Evolutionary conservation across 2,113 vertebrate genomes (phyloP), one percentile per base, ranked within the genome.

Genomic region (Hydropotes inermis): DNA sequence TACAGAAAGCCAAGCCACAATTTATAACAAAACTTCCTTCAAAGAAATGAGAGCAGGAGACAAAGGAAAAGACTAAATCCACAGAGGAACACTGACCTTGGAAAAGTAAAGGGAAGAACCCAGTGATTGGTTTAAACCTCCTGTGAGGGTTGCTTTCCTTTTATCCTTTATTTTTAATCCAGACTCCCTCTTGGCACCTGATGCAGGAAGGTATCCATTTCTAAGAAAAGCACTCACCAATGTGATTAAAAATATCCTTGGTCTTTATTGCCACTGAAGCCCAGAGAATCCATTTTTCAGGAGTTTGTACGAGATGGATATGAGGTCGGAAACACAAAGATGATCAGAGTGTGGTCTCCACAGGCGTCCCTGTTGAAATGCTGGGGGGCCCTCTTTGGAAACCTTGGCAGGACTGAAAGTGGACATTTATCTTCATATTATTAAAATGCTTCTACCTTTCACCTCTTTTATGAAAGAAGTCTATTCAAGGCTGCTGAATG

Each of bases 351-450:
- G 74, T n/a, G 30, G 39, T 95, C 96, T 87, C 96, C 84, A 45
- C 58, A 45, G 97, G 91, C 95, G 58, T 36, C 89, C 93, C 50
- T 28, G 1, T 47, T 84, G 83, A 92, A 96, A 95, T 70, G 39
- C 57, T 43, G 15, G 57, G 57, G 47, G 64, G 57, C 87, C 58
- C 82, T 92, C 91, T 93, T 96, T 87, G 97, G 97, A 98, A 98
- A 94, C 88, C 78, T 90, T 94, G 94, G 93, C 93, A 57, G 74
- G 64, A 45, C 92, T 95, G 93, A 94, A 93, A 97, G 84, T 97
- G 94, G 95, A 94, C 98, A 97, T 98, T 98, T 96, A 95, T 98
- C 98, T 98, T 97, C 93, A 55, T 95, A 92, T 96, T 93, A 97
- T 97, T 96, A 97, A 98, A 98, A 96, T 91, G 93, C 60, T 78